Base-by-base conservation (phyloP, 1,140 invertebrate genomes). In the Caenorhabditis latens region DNA sequence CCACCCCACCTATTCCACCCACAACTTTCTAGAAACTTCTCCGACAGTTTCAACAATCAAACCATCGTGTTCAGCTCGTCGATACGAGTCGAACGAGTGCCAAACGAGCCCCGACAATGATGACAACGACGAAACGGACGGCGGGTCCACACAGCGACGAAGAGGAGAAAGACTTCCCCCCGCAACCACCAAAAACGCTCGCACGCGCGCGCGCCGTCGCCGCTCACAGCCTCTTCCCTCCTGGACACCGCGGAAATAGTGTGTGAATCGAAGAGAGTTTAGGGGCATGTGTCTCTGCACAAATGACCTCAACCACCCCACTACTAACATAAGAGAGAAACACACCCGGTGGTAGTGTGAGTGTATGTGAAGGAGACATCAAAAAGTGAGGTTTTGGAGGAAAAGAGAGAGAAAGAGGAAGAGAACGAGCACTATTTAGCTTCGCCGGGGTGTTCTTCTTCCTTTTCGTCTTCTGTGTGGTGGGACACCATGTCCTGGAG, bases 71-170 rank as follows among this genome's bases (percentile, higher is more conserved):
- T 14, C 8, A 50, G 71, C 71, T 79, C 71, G 13, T 2, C n/a
- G 40, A 50, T 46, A 79, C 71, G 71, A 24, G 71, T 79, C 71
- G 71, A 79, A 79, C 71, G 71, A 79, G 71, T 79, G 71, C 71
- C 71, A 79, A 79, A 79, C 71, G 71, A 79, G 71, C 67, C 67
- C 67, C 42, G 42, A 71, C 67, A 42, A 53, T 50, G 46, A 79
- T 46, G 42, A 79, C n/a, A 46, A 79, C 71, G 46, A 13, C 9
- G 65, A n/a, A 53, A 53, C 61, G 21, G 46, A 11, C 46, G 71
- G n/a, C 71, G 71, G n/a, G 32, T 46, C n/a, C 21, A 46, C 67
- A 42, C 16, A 21, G 63, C 63, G 63, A 67, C 11, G 63, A 75
- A 24, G n/a, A 9, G 67, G 14, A 40, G 67, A n/a, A 75, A 32